These are phyloP conservation scores for Podotricha telesiphe DNA, from an alignment of 2,888 invertebrate genomes.

Conservation along the genomic window DNA sequence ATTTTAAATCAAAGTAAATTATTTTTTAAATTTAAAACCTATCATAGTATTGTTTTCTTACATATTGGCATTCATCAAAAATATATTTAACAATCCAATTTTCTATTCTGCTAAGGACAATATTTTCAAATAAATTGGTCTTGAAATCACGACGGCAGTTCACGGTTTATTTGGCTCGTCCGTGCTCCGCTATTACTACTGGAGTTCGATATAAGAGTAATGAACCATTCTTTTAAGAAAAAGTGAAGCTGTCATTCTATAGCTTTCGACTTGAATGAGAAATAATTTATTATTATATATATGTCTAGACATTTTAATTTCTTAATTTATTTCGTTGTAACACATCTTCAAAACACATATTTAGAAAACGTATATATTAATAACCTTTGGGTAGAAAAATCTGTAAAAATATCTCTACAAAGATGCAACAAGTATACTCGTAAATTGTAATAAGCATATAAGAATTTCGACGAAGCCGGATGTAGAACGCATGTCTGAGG, in stretches of 20 bases:
- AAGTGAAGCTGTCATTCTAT: not conserved
- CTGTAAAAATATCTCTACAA: no score
- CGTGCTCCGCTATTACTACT: slow-evolving; percentile 20
- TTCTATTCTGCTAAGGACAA: slow-evolving; percentile 12
- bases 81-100: slow-evolving; percentile 10
- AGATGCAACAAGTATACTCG: no score
- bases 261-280: not conserved
- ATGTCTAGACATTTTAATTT: not conserved
- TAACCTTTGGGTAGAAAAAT: no score
- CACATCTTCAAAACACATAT: no score
- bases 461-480: no score
- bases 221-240: slow-evolving; percentile 18
- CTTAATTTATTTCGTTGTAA: not conserved
- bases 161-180: slow-evolving; percentile 27
- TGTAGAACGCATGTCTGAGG: no score
- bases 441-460: no score
- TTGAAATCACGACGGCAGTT: slow-evolving; percentile 23
- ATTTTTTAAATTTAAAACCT: no score
- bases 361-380: no score
- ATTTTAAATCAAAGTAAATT: no score
- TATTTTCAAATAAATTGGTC: slow-evolving; percentile 25
- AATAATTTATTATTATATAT: not conserved
- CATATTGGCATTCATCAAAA: not conserved
- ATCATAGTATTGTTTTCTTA: no score
- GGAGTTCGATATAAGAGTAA: slow-evolving; percentile 25